Evolutionary conservation across 2,113 vertebrate genomes (phyloP).

Genomic region (Electrona antarctica): DNA sequence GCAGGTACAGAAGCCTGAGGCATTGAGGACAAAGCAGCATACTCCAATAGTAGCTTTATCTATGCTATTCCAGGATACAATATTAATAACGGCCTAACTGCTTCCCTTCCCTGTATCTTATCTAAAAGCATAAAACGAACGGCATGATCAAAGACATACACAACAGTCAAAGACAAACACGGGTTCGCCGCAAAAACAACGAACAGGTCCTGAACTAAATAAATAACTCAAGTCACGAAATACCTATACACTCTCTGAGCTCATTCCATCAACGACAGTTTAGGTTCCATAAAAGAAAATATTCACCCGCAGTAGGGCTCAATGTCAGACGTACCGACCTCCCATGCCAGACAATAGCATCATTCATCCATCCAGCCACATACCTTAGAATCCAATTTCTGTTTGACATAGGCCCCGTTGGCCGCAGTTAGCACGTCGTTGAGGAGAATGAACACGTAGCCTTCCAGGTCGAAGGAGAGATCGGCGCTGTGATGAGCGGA

Average conservation of each 20-base stretch:
- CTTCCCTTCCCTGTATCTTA: no score
- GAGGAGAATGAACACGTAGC: conserved; percentile 92
- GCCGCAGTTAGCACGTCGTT: conserved; percentile 96
- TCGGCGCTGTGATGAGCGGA: conserved; percentile 81
- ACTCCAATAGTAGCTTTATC: no score
- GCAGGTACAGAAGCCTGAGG: no score
- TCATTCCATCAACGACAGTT: conserved; percentile 28
- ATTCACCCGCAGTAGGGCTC: conserved; percentile 28
- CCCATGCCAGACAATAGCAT: conserved; percentile 43
- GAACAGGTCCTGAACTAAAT: not conserved
- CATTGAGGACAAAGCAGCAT: no score
- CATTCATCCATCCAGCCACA: conserved; percentile 57
- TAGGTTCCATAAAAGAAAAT: conserved; percentile 9
- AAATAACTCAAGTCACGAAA: not conserved
- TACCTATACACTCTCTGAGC: not conserved
- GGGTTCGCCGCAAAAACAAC: no score
- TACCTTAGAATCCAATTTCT: conserved; percentile 98
- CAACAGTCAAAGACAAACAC: no score
- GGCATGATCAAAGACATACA: no score
- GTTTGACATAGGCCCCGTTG: conserved; percentile 96
- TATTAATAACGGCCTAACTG: no score
- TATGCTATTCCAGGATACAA: no score
- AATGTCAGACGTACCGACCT: conserved; percentile 34
- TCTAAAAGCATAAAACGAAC: no score
- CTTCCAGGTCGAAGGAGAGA: conserved; percentile 93